Base-by-base conservation (phyloP, 2,888 invertebrate species). In the Melieria picta region DNA sequence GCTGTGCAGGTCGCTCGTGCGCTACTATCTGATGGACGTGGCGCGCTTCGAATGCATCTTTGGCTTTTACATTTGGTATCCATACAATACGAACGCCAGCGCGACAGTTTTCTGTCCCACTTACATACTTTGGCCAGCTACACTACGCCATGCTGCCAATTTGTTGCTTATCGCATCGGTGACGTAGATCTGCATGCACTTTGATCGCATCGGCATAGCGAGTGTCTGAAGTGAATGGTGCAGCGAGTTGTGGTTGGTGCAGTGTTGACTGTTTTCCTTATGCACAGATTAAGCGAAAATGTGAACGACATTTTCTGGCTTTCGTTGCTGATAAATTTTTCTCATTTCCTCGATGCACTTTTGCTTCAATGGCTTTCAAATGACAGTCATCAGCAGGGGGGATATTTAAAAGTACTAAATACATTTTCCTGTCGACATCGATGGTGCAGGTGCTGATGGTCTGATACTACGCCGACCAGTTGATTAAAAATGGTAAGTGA, bases 281-380 rank as follows among this genome's bases (percentile, higher is more conserved):
- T 16, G 5, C 57, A 10, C 69, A 84, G 84, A 13, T 75, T 84
- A 48, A 81, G 80, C 43, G 80, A 81, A 45, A 76, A 79, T 7
- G 73, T 84, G 4, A 83, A 84, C 73, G 76, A 65, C 47, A 82
- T 83, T 56, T 82, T 82, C 5, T 80, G 81, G 66, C 79, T 83
- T 64, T 82, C 84, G 4, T 78, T 85, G 16, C 65, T 85, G 4
- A 78, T 84, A 73, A 85, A 85, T 71, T 85, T 85, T 85, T 61
- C 69, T 85, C 11, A 80, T 82, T n/a, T 81, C 85, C 6, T 84
- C 85, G 0, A 52, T 82, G 75, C 84, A 83, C 1, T 81, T 85
- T 42, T 85, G 85, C 63, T 82, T 85, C 58, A 82, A 83, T 42
- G 84, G 84, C 16, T 85, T 85, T 77, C 83, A 85, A 75, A 79